These are phyloP conservation scores for Drosophila leonis DNA, from an alignment of 2,888 invertebrate species.

Conservation along the genomic window DNA sequence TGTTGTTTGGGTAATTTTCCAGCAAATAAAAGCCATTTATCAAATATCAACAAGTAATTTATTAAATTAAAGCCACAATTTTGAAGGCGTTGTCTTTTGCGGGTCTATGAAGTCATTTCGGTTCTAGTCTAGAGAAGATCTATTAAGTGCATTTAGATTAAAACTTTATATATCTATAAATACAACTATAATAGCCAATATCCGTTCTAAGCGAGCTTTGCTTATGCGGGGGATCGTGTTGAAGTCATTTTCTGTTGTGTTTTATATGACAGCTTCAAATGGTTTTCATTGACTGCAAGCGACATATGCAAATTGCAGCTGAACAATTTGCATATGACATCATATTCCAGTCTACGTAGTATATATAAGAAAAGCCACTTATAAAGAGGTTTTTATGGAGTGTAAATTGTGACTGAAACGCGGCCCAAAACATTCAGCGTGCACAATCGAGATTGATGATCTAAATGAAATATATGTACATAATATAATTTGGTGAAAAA, in stretches of 20 bases:
- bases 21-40: conserved; percentile 56
- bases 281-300: conserved; percentile 60
- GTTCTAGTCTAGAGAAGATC: conserved; percentile 23
- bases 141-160: conserved; percentile 36
- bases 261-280: conserved; percentile 61
- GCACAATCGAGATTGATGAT: conserved; percentile 4
- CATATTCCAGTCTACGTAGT: conserved; percentile 38
- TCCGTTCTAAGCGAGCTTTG: conserved; percentile 51
- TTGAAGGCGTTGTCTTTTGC: conserved; percentile 43
- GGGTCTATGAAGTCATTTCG: conserved; percentile 4
- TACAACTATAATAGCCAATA: conserved; percentile 52
- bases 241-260: conserved; percentile 28
- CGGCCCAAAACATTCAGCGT: neutral
- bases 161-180: conserved; percentile 15
- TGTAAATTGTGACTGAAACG: conserved; percentile 20
- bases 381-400: conserved; percentile 22
- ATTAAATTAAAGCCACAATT: conserved; percentile 27
- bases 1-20: conserved; percentile 57
- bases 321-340: conserved; percentile 68
- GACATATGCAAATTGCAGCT: conserved; percentile 66
- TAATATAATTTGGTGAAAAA: neutral
- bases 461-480: neutral
- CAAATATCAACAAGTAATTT: conserved; percentile 46
- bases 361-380: conserved; percentile 26
- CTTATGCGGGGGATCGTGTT: conserved; percentile 61